Conservation (phyloP, 2,888 invertebrate genomes). For the Eristalis tenax region DNA sequence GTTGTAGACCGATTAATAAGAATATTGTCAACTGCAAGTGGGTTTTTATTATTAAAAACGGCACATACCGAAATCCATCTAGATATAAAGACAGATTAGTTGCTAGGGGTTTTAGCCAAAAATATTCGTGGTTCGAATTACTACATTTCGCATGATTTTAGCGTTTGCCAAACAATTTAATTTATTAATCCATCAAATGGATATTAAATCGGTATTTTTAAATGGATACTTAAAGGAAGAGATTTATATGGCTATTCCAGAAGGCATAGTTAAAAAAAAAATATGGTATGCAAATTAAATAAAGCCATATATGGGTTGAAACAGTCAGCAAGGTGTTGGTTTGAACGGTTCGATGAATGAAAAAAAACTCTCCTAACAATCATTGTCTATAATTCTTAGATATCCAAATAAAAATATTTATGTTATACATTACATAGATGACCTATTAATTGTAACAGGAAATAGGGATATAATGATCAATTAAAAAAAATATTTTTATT, state of each 20-base stretch:
- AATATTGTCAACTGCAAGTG: too few species aligned
- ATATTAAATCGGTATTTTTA: constrained; percentile 71
- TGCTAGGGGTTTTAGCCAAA: constrained; percentile 62
- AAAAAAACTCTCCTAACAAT: constrained; percentile 47
- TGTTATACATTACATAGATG: constrained; percentile 72
- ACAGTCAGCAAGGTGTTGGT: too few species aligned
- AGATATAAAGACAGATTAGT: constrained; percentile 63
- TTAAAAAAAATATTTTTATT: constrained; percentile 56
- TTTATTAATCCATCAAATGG: constrained; percentile 65
- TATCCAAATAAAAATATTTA: constrained; percentile 57
- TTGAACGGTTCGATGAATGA: too few species aligned
- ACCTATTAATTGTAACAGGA: constrained; percentile 40
- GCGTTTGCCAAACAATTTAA: constrained; percentile 55
- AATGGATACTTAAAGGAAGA: constrained; percentile 29
- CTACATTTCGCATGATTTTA: constrained; percentile 61
- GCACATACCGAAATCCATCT: constrained; percentile 21
- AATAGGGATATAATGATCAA: constrained; percentile 38
- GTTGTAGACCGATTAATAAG: too few species aligned
- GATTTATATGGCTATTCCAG: not conserved
- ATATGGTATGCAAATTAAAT: constrained; percentile 45
- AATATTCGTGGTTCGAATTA: constrained; percentile 63
- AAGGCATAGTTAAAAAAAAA: not conserved
- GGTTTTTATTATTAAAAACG: too few species aligned
- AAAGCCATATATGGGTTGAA: too few species aligned
- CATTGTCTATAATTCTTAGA: constrained; percentile 58